Evolutionary conservation across 2,888 invertebrate species (phyloP).

Genomic region (Nasonia oneida): DNA sequence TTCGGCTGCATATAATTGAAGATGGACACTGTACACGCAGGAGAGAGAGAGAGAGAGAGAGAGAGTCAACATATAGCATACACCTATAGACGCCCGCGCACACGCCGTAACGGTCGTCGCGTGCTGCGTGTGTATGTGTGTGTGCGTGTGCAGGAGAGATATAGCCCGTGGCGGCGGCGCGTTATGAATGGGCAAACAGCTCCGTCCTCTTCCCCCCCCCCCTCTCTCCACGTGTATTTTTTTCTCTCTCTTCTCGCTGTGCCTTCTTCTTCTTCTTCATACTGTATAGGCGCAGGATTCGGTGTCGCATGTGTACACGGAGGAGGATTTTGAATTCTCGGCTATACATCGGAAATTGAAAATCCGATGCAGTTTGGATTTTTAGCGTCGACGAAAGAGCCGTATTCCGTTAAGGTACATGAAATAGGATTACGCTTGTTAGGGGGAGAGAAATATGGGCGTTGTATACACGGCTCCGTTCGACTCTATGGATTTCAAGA

Average conservation of each 20-base stretch:
- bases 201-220: constrained; percentile 8
- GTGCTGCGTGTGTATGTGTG: constrained; percentile 59
- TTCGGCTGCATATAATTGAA: background rate
- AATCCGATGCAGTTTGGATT: constrained; percentile 3
- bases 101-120: constrained; percentile 67
- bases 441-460: background rate
- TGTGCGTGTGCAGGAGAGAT: background rate
- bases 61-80: background rate
- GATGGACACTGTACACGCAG: background rate
- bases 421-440: constrained; percentile 38
- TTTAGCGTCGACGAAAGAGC: background rate
- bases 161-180: constrained; percentile 17
- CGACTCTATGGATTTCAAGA: background rate
- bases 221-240: background rate
- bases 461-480: constrained; percentile 1
- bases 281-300: background rate
- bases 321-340: background rate
- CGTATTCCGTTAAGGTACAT: constrained; percentile 50
- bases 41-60: background rate
- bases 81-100: constrained; percentile 64
- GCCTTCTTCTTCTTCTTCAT: constrained; percentile 21
- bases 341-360: background rate
- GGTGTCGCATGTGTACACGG: background rate
- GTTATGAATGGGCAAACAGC: constrained; percentile 63
- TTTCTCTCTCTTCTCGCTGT: constrained; percentile 22